These are phyloP conservation scores for Chinchilla lanigera DNA, from an alignment of 2,113 vertebrate species.

Conservation along the genomic window DNA sequence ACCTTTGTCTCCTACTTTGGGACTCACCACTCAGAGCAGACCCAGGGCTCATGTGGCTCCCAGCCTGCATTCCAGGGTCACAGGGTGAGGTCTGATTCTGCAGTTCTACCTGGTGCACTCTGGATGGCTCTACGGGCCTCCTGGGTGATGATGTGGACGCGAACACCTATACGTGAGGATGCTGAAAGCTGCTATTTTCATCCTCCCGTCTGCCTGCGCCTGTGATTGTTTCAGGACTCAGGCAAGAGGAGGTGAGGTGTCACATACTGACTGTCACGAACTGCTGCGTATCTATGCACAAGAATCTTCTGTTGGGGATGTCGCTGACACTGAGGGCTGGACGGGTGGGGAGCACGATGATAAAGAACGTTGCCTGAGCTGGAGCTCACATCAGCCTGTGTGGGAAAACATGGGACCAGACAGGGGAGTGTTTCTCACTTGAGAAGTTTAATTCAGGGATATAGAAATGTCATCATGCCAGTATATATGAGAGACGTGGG, in stretches of 20 bases:
- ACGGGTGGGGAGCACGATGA: neutral
- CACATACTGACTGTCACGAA: neutral
- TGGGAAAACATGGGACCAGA: neutral
- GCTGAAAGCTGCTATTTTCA: neutral
- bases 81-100: neutral
- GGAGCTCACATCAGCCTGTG: neutral
- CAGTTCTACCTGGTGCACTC: neutral
- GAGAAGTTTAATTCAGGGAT: neutral
- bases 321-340: neutral
- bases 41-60: accelerated
- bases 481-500: neutral
- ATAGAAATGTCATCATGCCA: neutral
- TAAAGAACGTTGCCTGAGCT: neutral
- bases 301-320: neutral
- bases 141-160: neutral
- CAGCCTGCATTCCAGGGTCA: neutral
- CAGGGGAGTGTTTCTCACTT: neutral
- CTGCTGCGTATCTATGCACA: neutral
- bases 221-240: neutral
- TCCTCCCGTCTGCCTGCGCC: neutral
- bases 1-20: neutral
- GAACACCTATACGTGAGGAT: neutral
- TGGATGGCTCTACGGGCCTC: neutral
- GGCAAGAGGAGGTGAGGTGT: neutral
- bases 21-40: neutral